These are phyloP conservation scores for Drepana falcataria DNA, from an alignment of 2,888 invertebrate species.

Conservation along the genomic window DNA sequence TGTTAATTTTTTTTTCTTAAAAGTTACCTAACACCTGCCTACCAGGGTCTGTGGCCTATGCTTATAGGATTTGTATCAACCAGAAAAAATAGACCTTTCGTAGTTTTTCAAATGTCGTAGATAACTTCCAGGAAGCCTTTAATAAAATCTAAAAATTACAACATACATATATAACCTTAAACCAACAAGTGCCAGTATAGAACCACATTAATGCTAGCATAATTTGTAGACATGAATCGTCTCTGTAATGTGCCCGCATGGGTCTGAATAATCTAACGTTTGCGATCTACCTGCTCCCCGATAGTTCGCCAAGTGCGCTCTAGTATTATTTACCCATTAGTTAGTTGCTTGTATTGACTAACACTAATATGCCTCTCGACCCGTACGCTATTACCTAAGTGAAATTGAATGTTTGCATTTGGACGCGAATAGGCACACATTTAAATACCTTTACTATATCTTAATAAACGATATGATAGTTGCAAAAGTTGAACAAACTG, in stretches of 20 bases:
- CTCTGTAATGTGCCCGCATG: conserved; percentile 38
- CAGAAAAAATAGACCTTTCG: too few relatives aligned
- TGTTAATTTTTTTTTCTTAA: too few relatives aligned
- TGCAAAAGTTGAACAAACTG: too few relatives aligned
- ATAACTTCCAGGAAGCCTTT: too few relatives aligned
- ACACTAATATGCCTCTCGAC: conserved; percentile 20
- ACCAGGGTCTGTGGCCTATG: too few relatives aligned
- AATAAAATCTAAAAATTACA: too few relatives aligned
- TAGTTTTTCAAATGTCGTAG: too few relatives aligned
- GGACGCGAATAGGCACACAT: background rate
- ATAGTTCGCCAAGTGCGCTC: conserved; percentile 15
- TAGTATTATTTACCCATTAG: conserved; percentile 38
- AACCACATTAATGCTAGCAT: conserved; percentile 3
- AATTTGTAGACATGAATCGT: conserved; percentile 18
- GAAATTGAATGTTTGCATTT: background rate
- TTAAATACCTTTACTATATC: background rate
- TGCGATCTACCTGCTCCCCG: conserved; percentile 15
- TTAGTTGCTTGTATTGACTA: conserved; percentile 32
- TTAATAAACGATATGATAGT: background rate
- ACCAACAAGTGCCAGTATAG: background rate
- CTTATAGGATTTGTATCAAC: too few relatives aligned
- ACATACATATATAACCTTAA: too few relatives aligned
- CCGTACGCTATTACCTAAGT: conserved; percentile 20
- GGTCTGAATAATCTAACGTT: conserved; percentile 30
- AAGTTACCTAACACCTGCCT: too few relatives aligned